Base-by-base conservation (phyloP, 2,113 vertebrate genomes). In the Carassius carassius region DNA sequence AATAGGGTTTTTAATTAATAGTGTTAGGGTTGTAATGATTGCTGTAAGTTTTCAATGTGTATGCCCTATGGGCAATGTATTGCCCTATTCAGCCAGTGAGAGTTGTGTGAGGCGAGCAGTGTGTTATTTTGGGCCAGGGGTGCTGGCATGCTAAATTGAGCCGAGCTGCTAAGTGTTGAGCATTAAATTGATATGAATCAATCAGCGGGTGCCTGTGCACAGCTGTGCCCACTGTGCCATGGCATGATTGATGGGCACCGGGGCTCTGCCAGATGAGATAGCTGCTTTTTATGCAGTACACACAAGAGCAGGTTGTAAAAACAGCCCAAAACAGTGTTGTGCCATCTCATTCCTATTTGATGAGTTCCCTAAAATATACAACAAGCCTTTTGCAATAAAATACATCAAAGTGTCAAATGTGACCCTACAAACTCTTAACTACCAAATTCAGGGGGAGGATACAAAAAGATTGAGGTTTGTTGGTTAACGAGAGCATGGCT, bases 121-220 rank as follows among this genome's bases (percentile, higher is more conserved):
- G 78, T 81, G 75, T 67, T 85, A 81, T 88, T 83, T 83, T 60
- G 75, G 83, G 76, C 76, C 37, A n/a, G 41, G 70, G 82, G 62
- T 62, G 84, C 78, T 72, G 35, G 81, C 75, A 86, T 89, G 80
- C 58, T 87, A 92, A 91, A 93, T 92, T 90, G 90, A 90, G 91
- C 90, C 87, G 90, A 93, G 92, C 90, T 90, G 90, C 91, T 92
- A 93, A 94, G 92, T 91, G 91, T 74, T 83, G 86, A 89, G 91
- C 65, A 84, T 92, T 91, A 93, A 94, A 92, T 88, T 91, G 92
- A 91, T 91, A 90, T 84, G 87, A 94, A 93, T 93, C 93, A 90
- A 93, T 93, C 92, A 93, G 90, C 89, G 82, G 89, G 90, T 89
- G 90, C 88, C 78, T 75, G 77, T 90, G 81, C 87, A 89, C 91